phyloP scores from a whole-genome alignment of 2,113 vertebrate species.

The Melospiza georgiana region DNA sequence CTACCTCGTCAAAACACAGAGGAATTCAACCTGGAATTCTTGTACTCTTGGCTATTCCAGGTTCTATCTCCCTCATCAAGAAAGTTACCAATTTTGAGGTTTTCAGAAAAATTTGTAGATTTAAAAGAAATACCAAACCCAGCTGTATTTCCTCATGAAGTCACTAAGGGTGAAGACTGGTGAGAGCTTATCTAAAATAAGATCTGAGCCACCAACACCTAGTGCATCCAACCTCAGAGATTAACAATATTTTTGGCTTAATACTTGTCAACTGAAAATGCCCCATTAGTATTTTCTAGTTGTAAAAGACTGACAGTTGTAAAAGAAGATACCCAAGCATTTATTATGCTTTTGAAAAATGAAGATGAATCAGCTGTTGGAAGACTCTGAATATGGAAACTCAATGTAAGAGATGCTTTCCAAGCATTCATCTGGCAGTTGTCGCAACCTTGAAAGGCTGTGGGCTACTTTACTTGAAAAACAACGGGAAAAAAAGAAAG shows the following conservation, averaged over 20 bases:
- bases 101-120: neutral
- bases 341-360: rapidly evolving
- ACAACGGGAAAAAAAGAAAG: neutral
- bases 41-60: neutral
- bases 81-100: neutral
- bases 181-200: neutral
- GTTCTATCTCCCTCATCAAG: neutral
- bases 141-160: neutral
- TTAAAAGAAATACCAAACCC: neutral
- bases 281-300: neutral
- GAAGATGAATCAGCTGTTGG: neutral
- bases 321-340: neutral
- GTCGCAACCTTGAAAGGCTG: neutral
- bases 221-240: neutral
- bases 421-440: neutral
- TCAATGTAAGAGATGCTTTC: neutral
- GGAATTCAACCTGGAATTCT: neutral
- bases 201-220: neutral
- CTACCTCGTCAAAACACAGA: neutral
- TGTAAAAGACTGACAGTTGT: neutral
- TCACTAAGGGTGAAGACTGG: neutral
- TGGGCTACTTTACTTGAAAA: neutral
- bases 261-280: neutral
- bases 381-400: neutral
- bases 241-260: neutral